Percentiles rank a stretch among this genome's conserved stretches.
Conservation (phyloP, 2,888 invertebrate genomes). For the Phorcus lineatus region DNA sequence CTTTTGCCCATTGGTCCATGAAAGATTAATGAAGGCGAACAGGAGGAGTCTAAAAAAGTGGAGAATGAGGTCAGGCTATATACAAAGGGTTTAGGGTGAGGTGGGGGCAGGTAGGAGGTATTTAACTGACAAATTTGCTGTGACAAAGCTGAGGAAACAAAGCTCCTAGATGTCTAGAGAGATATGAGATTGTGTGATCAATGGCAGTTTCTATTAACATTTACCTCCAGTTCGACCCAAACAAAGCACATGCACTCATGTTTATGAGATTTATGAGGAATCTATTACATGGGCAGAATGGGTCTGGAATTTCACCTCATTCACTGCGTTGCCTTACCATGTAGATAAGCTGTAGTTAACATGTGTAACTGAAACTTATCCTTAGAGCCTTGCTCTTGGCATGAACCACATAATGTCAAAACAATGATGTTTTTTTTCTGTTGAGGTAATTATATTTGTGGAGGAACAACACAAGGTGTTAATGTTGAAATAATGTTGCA, state of each 20-base stretch:
- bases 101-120: slow-evolving; percentile 5
- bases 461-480: no score
- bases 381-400: no score
- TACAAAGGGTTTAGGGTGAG: background rate
- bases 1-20: background rate
- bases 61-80: background rate
- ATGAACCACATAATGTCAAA: no score
- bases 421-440: no score
- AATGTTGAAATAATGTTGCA: no score
- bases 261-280: no score
- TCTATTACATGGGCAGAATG: no score
- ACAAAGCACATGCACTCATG: background rate
- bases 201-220: background rate
- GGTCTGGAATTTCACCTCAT: no score
- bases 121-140: background rate
- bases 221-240: background rate
- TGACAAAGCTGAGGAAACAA: background rate
- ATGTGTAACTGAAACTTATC: no score
- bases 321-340: no score
- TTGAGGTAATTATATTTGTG: no score
- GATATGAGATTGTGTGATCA: background rate
- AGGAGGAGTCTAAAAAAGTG: background rate
- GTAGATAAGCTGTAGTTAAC: no score
- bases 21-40: background rate
- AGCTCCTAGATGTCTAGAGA: background rate